phyloP scores from a whole-genome alignment of 1,140 invertebrate genomes.

The Cataglyphis hispanica region DNA sequence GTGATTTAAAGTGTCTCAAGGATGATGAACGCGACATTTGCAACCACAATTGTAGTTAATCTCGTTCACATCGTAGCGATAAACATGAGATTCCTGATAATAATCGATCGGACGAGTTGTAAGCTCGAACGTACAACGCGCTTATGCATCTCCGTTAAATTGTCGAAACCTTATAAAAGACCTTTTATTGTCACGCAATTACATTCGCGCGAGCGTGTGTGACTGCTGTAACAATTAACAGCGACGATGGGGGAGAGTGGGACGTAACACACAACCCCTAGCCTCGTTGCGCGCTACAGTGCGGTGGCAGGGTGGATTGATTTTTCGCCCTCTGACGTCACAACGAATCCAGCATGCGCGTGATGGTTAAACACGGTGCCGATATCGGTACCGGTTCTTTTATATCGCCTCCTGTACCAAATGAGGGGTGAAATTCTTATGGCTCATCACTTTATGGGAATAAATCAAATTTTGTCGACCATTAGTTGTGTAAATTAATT shows the following conservation, averaged over 20 bases:
- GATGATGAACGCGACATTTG: background rate
- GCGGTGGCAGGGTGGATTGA: conserved; percentile 77
- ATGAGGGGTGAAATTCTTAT: background rate
- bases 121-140: background rate
- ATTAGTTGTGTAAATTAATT: background rate
- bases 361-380: conserved; percentile 24
- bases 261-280: conserved; percentile 16
- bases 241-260: background rate
- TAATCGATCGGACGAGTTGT: conserved; percentile 4
- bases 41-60: conserved; percentile 19
- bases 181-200: background rate
- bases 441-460: background rate
- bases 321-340: conserved; percentile 81
- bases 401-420: background rate
- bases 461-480: background rate
- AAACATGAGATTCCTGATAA: conserved; percentile 5
- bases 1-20: conserved; percentile 14
- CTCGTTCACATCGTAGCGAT: background rate
- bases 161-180: conserved; percentile 21
- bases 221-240: conserved; percentile 34
- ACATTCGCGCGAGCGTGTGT: conserved; percentile 4
- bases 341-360: conserved; percentile 77
- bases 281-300: conserved; percentile 59
- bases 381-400: conserved; percentile 32
- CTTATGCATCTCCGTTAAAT: background rate